These are phyloP conservation scores for Chrysolina oricalcia DNA, from an alignment of 2,888 invertebrate species.

Conservation along the genomic window DNA sequence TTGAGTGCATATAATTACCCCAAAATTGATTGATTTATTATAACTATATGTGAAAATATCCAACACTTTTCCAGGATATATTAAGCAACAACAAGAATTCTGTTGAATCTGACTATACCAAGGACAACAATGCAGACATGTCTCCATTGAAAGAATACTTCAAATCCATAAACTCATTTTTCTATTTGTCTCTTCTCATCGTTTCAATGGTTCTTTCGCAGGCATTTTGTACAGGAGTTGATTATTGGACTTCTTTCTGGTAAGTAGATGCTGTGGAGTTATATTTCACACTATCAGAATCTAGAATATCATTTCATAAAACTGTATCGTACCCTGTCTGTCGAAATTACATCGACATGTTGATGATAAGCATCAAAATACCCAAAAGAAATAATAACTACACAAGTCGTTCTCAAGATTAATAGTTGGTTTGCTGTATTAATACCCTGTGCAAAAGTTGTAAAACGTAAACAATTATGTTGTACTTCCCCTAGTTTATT, in stretches of 20 bases:
- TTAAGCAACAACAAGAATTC: neutral
- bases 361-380: too few species aligned
- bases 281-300: neutral
- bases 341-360: neutral
- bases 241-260: conserved; percentile 67
- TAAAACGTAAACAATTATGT: too few species aligned
- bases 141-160: conserved; percentile 63
- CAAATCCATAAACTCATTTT: conserved; percentile 59
- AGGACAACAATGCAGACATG: conserved; percentile 37
- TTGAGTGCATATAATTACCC: too few species aligned
- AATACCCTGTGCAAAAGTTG: too few species aligned
- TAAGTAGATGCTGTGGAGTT: conserved; percentile 47
- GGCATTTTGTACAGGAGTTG: conserved; percentile 60
- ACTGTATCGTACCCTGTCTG: too few species aligned
- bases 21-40: too few species aligned
- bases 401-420: too few species aligned
- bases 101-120: conserved; percentile 49
- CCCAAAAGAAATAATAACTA: too few species aligned
- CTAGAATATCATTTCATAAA: too few species aligned
- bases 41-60: too few species aligned
- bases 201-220: conserved; percentile 60
- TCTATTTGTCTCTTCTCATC: conserved; percentile 53
- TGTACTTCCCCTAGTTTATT: too few species aligned
- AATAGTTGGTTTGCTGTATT: too few species aligned
- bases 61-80: neutral